phyloP scores from a whole-genome alignment of 92 coral and sea anemone species.

The Actinostola sp. region DNA sequence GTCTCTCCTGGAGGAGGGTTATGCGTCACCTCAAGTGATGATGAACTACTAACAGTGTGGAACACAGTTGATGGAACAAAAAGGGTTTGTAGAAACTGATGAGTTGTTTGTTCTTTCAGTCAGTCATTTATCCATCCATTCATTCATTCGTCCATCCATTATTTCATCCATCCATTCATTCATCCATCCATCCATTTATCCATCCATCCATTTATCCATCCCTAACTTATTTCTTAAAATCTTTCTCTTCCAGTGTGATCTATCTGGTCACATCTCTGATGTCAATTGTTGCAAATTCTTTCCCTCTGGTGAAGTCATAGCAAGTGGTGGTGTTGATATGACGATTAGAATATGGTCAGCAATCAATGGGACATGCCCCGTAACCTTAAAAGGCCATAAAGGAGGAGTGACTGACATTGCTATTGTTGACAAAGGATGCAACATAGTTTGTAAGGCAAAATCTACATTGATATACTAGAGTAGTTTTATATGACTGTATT shows the following conservation, averaged over 20 bases:
- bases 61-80: conserved; percentile 74
- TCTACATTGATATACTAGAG: background rate
- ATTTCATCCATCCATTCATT: background rate
- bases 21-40: conserved; percentile 84
- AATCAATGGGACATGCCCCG: conserved; percentile 94
- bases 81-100: conserved; percentile 57
- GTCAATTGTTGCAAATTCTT: conserved; percentile 88
- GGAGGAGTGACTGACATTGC: conserved; percentile 91
- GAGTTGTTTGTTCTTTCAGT: background rate
- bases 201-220: conserved; percentile 4
- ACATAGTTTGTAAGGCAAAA: conserved; percentile 91
- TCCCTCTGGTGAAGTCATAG: conserved; percentile 95
- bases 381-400: conserved; percentile 82
- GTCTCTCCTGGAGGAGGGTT: conserved; percentile 89
- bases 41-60: conserved; percentile 87
- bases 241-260: conserved; percentile 62
- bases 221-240: background rate
- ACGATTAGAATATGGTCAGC: conserved; percentile 96
- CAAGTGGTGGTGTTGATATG: conserved; percentile 92
- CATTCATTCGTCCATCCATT: background rate
- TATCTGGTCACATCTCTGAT: conserved; percentile 87
- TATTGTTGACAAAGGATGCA: conserved; percentile 86
- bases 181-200: background rate
- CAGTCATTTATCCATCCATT: background rate
- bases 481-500: no score